Evolutionary conservation across 1,140 invertebrate genomes (phyloP), one percentile per base, ranked within the genome.

Genomic region (Platyscapa corneri): DNA sequence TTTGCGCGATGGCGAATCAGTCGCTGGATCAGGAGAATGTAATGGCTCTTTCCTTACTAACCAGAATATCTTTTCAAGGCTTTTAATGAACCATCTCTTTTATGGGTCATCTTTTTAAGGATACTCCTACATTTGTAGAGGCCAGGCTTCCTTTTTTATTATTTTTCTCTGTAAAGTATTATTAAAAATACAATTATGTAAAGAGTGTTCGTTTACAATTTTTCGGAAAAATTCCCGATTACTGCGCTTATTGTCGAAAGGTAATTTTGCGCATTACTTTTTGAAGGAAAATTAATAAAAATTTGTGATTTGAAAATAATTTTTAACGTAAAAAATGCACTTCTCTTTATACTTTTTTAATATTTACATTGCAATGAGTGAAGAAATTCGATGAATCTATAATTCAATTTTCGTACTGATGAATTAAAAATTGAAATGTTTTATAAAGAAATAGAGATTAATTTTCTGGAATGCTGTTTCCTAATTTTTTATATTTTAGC

Each of bases 41-140:
- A 84, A 84, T 84, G 65, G 60, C 64, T 42, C 83, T 78, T 39
- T 37, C 76, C 34, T 53, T 39, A 18, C 56, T 0, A 32, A 72
- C 65, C 76, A 32, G 60, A 78, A 77, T 78, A 84, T 78, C 56
- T 84, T 84, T 84, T 60, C 39, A 84, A 65, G 60, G 75, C 76
- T 72, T 79, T 84, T 84, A 84, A 84, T 84, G 76, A 84, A 84
- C 39, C 75, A 39, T 39, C 70, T 27, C 70, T 75, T 83, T 83
- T 83, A 83, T 75, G 81, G 81, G 53, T 83, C 81, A 56, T 12
- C 53, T 75, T 60, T n/a, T 82, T 53, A 70, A 82, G 72, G 65
- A 30, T 18, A 6, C 72, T 74, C 72, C 0, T 67, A 34, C 65
- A 67, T 67, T 67, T 67, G 30, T 67, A 67, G 34, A 34, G 18